These are phyloP conservation scores for Pinctada fucata DNA, from an alignment of 2,888 invertebrate species.

Conservation along the genomic window DNA sequence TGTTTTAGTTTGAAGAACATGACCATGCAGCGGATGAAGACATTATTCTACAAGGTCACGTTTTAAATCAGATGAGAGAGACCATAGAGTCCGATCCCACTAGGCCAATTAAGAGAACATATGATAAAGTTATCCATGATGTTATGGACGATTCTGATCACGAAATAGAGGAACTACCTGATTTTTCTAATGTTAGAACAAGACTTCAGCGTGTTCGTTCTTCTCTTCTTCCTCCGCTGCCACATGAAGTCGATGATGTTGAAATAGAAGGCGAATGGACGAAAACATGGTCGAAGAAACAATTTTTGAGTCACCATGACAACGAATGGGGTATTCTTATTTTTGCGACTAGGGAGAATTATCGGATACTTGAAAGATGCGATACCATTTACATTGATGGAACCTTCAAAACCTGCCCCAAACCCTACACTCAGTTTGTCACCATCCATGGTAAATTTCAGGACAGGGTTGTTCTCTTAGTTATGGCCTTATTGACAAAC, in stretches of 20 bases:
- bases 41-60: conserved; percentile 14
- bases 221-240: not conserved
- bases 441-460: conserved; percentile 28
- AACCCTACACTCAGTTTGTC: conserved; percentile 25
- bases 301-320: not conserved
- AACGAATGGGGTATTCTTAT: not conserved
- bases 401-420: conserved; percentile 29
- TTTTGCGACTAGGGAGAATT: not conserved
- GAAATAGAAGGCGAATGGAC: not conserved
- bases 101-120: not conserved
- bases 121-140: no score
- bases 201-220: not conserved
- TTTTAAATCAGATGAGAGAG: conserved; percentile 27
- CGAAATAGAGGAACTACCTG: not conserved
- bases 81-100: not conserved
- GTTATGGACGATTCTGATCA: not conserved
- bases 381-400: not conserved
- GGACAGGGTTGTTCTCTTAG: not conserved
- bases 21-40: not conserved
- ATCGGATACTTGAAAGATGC: not conserved
- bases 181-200: not conserved
- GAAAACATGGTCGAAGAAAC: not conserved
- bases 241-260: not conserved
- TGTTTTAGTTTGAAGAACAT: not conserved
- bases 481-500: conserved; percentile 11